Evolutionary conservation across 2,113 vertebrate genomes (phyloP), one percentile per base, ranked within the genome.

Genomic region (Passerina amoena): DNA sequence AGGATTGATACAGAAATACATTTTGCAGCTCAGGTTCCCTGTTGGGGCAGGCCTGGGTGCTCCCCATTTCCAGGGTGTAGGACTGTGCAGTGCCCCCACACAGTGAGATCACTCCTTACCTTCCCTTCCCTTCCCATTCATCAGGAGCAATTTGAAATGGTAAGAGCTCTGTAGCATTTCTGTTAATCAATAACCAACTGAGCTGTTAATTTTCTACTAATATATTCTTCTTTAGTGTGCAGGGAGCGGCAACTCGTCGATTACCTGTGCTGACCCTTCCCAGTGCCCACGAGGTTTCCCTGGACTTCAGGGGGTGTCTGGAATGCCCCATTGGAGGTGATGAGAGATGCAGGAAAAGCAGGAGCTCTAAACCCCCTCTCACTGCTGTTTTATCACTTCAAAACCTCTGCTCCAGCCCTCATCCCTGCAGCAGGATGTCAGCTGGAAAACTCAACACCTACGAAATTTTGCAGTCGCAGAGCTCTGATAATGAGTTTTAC

Each of bases 131-230:
- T 76, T 79, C 22, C 91, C 89, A 94, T 96, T 92, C 71, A 85
- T 96, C 70, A 76, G 93, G 77, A 60, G 47, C 73, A 84, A 48
- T 88, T 64, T 82, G 77, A 87, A 95, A 91, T 87, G 3, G 4
- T 89, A 38, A 85, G 81, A 87, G 81, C 84, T 14, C 77, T 89
- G 91, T 82, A 68, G 78, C 83, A 45, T 91, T 94, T 83, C 81
- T 89, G 63, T 91, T 97, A 64, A 94, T 96, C 94, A 86, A 94
- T 96, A 91, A 27, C 79, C 40, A 90, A 48, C 80, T 0, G 6
- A 89, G 70, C 86, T 91, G 72, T 94, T 89, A 27, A 89, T 95
- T 96, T 89, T 37, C 77, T 40, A 18, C 69, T 88, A 83, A 93
- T 88, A 50, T 3, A 75, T 94, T 42, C 80, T 77, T 86, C 76